Conservation (phyloP, 1,140 invertebrate genomes). For the Cyphomyrmex costatus region DNA sequence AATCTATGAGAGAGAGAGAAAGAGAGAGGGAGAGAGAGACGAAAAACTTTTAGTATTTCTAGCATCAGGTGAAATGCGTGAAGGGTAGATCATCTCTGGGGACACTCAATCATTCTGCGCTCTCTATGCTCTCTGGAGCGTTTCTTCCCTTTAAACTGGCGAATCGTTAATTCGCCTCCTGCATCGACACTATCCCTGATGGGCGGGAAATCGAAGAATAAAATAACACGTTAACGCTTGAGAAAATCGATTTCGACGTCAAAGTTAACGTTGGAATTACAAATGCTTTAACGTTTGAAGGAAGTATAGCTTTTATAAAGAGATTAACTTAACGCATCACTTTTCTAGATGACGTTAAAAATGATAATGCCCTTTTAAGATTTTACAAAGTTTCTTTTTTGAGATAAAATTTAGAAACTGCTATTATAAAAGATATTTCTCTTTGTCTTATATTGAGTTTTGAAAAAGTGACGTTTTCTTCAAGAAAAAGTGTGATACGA, state of each 20-base stretch:
- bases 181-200: conserved; percentile 47
- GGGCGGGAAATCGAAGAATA: conserved; percentile 37
- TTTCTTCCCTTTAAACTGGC: conserved; percentile 59
- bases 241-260: conserved; percentile 36
- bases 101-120: conserved; percentile 55
- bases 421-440: neutral
- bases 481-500: neutral
- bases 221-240: conserved; percentile 18
- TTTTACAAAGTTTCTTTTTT: neutral
- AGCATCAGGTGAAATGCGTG: conserved; percentile 28
- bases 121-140: conserved; percentile 47
- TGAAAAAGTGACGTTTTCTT: neutral
- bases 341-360: neutral
- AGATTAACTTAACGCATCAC: neutral
- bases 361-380: conserved; percentile 1
- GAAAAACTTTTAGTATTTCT: conserved; percentile 13
- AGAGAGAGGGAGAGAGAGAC: neutral
- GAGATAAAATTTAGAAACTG: neutral
- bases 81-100: conserved; percentile 9
- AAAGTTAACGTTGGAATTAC: neutral
- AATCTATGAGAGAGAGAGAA: neutral
- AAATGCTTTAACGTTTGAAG: neutral
- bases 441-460: neutral
- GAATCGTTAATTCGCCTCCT: conserved; percentile 54
- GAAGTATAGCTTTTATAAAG: neutral